Conservation (phyloP, 2,113 vertebrate genomes). For the Catharus minimus region DNA sequence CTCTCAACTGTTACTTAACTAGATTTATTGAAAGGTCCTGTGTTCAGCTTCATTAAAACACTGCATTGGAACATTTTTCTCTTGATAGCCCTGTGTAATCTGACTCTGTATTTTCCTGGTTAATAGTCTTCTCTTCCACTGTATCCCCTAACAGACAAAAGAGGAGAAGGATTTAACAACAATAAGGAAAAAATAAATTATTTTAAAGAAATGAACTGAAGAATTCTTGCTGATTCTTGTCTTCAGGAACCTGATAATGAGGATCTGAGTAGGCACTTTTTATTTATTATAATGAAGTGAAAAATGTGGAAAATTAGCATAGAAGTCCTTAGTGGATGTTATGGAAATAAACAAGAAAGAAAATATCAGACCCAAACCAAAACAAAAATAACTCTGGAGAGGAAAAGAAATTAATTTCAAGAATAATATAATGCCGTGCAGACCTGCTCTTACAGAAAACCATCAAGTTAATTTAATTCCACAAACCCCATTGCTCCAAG, state of each 20-base stretch:
- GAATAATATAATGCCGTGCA: conserved; percentile 64
- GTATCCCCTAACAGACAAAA: background rate
- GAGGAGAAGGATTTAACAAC: background rate
- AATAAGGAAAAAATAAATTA: background rate
- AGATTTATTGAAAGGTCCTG: background rate
- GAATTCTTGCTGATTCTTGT: background rate
- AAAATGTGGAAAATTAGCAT: conserved; percentile 13
- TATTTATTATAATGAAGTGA: conserved; percentile 29
- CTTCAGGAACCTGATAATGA: background rate
- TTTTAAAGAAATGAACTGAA: background rate
- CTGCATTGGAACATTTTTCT: background rate
- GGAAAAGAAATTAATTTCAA: conserved; percentile 74
- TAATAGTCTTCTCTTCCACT: background rate
- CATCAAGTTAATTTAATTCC: conserved; percentile 78
- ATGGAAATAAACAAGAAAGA: conserved; percentile 29
- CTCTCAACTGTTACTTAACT: background rate
- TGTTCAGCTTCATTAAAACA: background rate
- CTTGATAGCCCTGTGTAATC: background rate
- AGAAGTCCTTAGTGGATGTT: conserved; percentile 28
- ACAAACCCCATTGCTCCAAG: conserved; percentile 70
- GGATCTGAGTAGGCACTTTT: conserved; percentile 28
- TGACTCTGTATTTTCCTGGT: background rate
- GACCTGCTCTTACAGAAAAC: conserved; percentile 68
- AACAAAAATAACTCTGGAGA: conserved; percentile 52
- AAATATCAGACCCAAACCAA: background rate